Percentiles rank a stretch among this genome's conserved stretches.
phyloP scores from a whole-genome alignment of 2,888 invertebrate genomes.

The Epistrophe grossulariae region DNA sequence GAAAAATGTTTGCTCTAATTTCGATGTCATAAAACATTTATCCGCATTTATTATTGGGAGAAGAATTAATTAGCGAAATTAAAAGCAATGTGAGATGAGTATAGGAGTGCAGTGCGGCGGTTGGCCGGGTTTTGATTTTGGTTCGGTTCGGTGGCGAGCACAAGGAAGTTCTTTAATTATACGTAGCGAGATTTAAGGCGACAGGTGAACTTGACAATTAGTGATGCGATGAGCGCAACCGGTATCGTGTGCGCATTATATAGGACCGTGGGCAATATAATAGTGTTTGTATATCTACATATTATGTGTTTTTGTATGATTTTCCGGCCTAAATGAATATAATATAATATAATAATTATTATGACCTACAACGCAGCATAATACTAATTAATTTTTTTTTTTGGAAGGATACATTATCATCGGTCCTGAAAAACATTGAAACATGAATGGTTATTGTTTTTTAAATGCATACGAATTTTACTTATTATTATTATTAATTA shows the following conservation, averaged over 20 bases:
- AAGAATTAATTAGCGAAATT: constrained; percentile 73
- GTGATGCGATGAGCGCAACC: constrained; percentile 62
- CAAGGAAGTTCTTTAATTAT: constrained; percentile 74
- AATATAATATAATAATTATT: background rate
- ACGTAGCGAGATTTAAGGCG: constrained; percentile 69
- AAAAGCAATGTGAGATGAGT: constrained; percentile 58
- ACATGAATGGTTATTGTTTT: too few species aligned
- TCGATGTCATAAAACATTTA: constrained; percentile 71
- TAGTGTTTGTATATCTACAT: background rate
- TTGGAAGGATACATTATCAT: too few species aligned
- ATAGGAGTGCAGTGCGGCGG: constrained; percentile 8
- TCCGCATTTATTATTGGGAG: constrained; percentile 72
- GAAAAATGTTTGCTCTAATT: constrained; percentile 71
- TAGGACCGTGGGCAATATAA: constrained; percentile 56
- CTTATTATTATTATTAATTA: too few species aligned
- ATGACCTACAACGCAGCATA: background rate
- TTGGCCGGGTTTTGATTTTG: background rate
- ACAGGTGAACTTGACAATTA: constrained; percentile 76
- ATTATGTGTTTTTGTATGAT: background rate
- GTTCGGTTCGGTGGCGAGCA: constrained; percentile 48
- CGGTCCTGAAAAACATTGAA: too few species aligned
- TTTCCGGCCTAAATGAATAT: constrained; percentile 24
- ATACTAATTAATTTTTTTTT: too few species aligned
- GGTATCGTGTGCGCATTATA: constrained; percentile 25
- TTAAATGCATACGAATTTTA: too few species aligned